These are phyloP conservation scores for Papilio polytes DNA, from an alignment of 1,140 invertebrate genomes.

Conservation along the genomic window DNA sequence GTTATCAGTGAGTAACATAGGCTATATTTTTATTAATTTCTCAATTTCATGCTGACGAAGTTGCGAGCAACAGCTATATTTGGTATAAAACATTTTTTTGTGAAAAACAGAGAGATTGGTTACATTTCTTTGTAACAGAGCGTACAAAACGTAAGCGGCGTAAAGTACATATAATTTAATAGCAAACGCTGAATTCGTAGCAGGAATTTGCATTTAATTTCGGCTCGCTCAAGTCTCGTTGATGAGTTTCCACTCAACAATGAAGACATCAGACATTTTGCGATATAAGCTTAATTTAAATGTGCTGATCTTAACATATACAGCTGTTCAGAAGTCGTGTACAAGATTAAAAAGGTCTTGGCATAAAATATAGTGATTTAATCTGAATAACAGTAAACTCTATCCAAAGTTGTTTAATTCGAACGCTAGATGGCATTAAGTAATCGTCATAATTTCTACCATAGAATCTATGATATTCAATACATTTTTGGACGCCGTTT, in stretches of 20 bases:
- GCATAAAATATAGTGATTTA: no score
- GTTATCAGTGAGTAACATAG: no score
- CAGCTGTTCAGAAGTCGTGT: background rate
- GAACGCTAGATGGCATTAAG: background rate
- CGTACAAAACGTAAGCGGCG: background rate
- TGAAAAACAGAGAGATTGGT: no score
- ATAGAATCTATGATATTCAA: no score
- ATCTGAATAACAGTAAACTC: no score
- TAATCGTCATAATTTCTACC: background rate
- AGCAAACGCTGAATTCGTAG: background rate
- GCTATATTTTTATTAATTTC: no score
- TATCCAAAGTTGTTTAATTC: background rate
- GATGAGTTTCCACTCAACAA: slow-evolving; percentile 8
- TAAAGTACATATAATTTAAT: slow-evolving; percentile 16
- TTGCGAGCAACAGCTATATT: no score
- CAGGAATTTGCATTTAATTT: slow-evolving; percentile 24
- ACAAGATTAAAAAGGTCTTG: background rate
- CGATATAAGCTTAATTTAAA: background rate
- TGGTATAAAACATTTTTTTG: no score
- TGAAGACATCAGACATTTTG: slow-evolving; percentile 11
- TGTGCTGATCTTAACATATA: background rate
- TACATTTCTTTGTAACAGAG: background rate
- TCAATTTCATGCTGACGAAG: no score
- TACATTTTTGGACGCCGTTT: no score
- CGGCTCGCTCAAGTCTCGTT: background rate